Base-by-base conservation (phyloP, 35 echinoderm and acorn worm genomes). In the Diadema setosum region DNA sequence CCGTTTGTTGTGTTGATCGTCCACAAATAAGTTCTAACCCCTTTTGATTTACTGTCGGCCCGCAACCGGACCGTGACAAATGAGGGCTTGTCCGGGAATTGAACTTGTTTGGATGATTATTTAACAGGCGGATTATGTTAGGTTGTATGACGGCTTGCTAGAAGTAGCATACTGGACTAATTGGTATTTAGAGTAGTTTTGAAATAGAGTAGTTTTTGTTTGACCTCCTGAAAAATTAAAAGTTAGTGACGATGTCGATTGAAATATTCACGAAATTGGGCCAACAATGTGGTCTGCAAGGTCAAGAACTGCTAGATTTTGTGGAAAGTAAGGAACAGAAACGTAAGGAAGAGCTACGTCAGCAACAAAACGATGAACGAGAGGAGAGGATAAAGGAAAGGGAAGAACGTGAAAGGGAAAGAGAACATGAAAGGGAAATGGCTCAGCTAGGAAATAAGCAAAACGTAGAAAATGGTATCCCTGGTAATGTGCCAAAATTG, bases 221-320 rank as follows among this genome's bases (percentile, higher is more conserved):
- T n/a, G n/a, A n/a, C n/a, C n/a, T n/a, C n/a, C n/a, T n/a, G n/a
- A n/a, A n/a, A n/a, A 4, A 60, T 60, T 5, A 27, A 60, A 2
- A 5, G 3, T 27, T 74, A 3, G 34, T 18, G 39, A 59, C 9
- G 2, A 85, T 85, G 82, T 49, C 59, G 8, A 39, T 85, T 7
- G 56, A 59, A 15, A 4, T 31, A 2, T 85, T 64, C 23, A 32
- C 36, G 23, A 58, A 17, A 14, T 39, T 85, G 18, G 82, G 82
- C 34, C 21, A 64, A 24, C 20, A 85, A 59, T 59, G 49, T 55
- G 52, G 50, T 17, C 57, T 85, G 11, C 18, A 63, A 26, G 82
- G 82, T 59, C 37, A 58, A 33, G 48, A 36, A 17, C 64, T 85
- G 48, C 37, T 31, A 85, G 56, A 85, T 14, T 85, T 85, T 85